These are phyloP conservation scores for Cephalotes varians DNA, from an alignment of 2,888 invertebrate genomes.

Conservation along the genomic window DNA sequence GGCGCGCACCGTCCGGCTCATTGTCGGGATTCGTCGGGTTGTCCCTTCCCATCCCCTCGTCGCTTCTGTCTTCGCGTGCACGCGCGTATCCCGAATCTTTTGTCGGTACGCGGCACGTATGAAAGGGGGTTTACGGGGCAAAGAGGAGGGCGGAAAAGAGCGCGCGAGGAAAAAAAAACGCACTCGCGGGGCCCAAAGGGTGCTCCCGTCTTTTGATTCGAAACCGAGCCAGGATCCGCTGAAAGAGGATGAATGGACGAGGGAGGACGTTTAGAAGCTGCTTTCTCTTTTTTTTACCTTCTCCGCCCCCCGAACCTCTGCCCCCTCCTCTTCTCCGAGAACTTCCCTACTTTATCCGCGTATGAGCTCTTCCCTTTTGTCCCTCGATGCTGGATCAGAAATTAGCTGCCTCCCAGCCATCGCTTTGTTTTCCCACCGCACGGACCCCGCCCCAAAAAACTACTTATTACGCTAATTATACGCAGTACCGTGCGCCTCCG, in stretches of 20 bases:
- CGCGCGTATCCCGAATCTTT: slow-evolving; percentile 75
- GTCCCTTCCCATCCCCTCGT: slow-evolving; percentile 22
- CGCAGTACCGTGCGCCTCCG: slow-evolving; percentile 76
- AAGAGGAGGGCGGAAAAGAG: slow-evolving; percentile 55
- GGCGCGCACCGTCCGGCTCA: slow-evolving; percentile 71
- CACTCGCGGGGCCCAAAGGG: slow-evolving; percentile 78
- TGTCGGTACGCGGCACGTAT: slow-evolving; percentile 73
- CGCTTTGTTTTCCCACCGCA: slow-evolving; percentile 83
- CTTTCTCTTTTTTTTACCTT: slow-evolving; percentile 67
- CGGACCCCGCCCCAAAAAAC: slow-evolving; percentile 82
- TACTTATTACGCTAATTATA: slow-evolving; percentile 85
- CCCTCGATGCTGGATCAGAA: slow-evolving; percentile 78
- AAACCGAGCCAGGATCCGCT: slow-evolving; percentile 75
- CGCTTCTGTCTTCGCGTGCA: slow-evolving; percentile 70
- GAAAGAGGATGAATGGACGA: slow-evolving; percentile 81
- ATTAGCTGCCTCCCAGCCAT: slow-evolving; percentile 84
- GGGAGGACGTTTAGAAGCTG: slow-evolving; percentile 80
- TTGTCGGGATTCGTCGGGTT: slow-evolving; percentile 68
- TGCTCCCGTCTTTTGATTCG: slow-evolving; percentile 81
- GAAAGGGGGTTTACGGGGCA: slow-evolving; percentile 61
- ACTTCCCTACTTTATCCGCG: slow-evolving; percentile 51
- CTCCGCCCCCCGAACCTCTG: slow-evolving; percentile 19
- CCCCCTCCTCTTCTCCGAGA: slow-evolving; percentile 20
- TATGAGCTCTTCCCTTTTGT: slow-evolving; percentile 78
- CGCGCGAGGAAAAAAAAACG: slow-evolving; percentile 67